Evolutionary conservation across 2,113 vertebrate species (phyloP), one percentile per base, ranked within the genome.

Genomic region (Chinchilla lanigera): DNA sequence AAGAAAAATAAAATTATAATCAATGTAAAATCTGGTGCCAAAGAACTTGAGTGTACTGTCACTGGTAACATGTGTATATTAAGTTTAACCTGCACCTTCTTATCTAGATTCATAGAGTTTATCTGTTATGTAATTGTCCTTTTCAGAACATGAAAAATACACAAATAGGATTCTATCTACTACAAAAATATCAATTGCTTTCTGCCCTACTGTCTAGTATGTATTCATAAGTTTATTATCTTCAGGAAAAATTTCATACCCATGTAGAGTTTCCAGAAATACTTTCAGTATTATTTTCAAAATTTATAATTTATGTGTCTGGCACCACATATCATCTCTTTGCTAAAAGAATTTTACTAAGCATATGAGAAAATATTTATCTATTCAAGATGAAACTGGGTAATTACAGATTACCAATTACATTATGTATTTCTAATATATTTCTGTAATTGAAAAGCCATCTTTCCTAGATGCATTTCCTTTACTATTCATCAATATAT

Each of bases 141-240:
- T 90, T 96, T 58, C n/a, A 89, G 44, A 87, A 90, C 35, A 81
- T 38, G 19, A 35, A 90, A 90, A 94, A 81, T 82, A 4, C 54
- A 61, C 13, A 7, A 93, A 63, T 85, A 93, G 82, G 10, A 35
- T 87, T 89, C 50, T 91, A 10, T 78, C 24, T 86, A 75, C 50
- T 69, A 90, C 10, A 89, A 91, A 60, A 92, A 96, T 90, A 93
- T 65, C 89, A 47, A 85, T 86, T 96, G 24, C 16, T 50, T 38
- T 94, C 44, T 0, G 0, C n/a, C 89, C 33, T 75, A 77, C 20
- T 87, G 1, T 86, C 88, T 86, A 44, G 12, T 85, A 33, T 54
- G 50, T 90, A 91, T 89, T 96, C 54, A 89, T 84, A 26, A 89
- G 50, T 77, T 95, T 81, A 81, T 93, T 86, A 94, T 80, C 61